phyloP scores from a whole-genome alignment of 1,140 invertebrate species.

The Fopius arisanus region DNA sequence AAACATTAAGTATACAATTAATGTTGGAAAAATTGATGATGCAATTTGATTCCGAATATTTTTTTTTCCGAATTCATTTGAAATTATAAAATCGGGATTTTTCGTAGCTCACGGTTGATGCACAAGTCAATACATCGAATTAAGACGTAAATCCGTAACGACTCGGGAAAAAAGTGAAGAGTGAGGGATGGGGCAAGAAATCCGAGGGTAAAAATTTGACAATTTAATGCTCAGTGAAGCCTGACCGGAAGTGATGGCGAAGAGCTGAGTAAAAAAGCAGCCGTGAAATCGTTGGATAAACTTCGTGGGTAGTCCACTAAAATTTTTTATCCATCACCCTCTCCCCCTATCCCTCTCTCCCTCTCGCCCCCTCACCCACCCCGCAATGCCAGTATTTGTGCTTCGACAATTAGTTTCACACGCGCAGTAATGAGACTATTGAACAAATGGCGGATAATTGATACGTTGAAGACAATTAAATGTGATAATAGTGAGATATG shows the following conservation, averaged over 20 bases:
- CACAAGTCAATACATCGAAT: background rate
- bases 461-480: too few species aligned
- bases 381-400: too few species aligned
- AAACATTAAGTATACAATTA: background rate
- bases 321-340: background rate
- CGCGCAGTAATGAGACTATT: too few species aligned
- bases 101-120: background rate
- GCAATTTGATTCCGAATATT: too few species aligned
- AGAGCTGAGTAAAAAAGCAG: background rate
- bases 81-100: background rate
- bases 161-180: background rate
- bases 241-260: background rate
- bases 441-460: too few species aligned
- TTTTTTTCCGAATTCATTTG: background rate
- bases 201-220: background rate
- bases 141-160: background rate
- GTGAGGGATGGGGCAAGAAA: background rate
- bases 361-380: too few species aligned
- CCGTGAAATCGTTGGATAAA: background rate
- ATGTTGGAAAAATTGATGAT: too few species aligned
- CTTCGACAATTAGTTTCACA: background rate
- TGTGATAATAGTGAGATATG: background rate
- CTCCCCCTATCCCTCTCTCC: background rate
- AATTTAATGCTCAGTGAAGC: constrained; percentile 2
- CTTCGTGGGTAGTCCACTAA: background rate